Evolutionary conservation across 2,797 vertebrate genomes (phyloP).

Genomic region (Hemibagrus guttatus): DNA sequence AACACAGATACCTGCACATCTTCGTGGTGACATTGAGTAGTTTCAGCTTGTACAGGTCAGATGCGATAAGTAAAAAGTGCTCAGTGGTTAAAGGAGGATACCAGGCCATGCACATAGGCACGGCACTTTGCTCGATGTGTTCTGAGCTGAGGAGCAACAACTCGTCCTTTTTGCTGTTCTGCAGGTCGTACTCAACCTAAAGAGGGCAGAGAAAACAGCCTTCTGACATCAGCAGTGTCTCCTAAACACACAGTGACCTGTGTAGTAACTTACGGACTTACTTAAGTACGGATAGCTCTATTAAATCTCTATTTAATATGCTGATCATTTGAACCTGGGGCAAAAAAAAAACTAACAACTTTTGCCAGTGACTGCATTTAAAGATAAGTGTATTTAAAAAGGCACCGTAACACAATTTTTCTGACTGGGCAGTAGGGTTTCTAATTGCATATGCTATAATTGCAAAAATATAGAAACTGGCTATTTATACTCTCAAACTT

Average conservation of each 20-base stretch:
- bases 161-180: constrained; percentile 70
- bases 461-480: not conserved
- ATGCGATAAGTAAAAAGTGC: constrained; percentile 84
- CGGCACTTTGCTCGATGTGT: constrained; percentile 79
- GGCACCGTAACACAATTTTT: not conserved
- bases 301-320: not conserved
- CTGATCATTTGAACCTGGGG: not conserved
- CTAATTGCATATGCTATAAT: too few species aligned
- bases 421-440: not conserved
- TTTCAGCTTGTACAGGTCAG: constrained; percentile 89
- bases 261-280: not conserved
- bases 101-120: constrained; percentile 87
- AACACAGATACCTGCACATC: constrained; percentile 88
- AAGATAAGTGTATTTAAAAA: not conserved
- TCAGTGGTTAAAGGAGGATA: constrained; percentile 85
- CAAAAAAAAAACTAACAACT: not conserved
- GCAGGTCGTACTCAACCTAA: constrained; percentile 92
- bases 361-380: not conserved
- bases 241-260: not conserved
- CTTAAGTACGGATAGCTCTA: not conserved
- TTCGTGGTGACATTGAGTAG: constrained; percentile 87
- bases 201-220: not conserved
- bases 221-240: not conserved
- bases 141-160: constrained; percentile 77
- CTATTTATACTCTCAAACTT: not conserved